Evolutionary conservation across 2,797 vertebrate genomes (phyloP), one percentile per base, ranked within the genome.

Genomic region (Cynodonichthys magdalenae): DNA sequence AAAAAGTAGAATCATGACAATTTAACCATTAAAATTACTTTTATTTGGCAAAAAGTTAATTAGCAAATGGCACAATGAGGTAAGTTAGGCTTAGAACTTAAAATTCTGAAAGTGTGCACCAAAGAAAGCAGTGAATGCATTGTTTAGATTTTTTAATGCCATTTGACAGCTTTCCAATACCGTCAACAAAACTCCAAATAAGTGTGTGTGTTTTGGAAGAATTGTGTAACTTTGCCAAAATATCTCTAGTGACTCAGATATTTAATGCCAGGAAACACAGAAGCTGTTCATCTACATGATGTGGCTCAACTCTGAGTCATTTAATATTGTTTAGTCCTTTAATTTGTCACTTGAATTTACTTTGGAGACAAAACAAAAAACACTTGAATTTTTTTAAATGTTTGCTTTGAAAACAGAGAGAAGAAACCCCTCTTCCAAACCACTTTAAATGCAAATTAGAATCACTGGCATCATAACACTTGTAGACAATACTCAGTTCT

Each of bases 401-500:
- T 60, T 67, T 54, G 14, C 31, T 67, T 61, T 50, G 44, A 11
- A 41, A 68, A 49, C 28, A 5, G 6, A 49, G 45, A 55, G 41
- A 50, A 68, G 44, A 59, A 46, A 42, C 27, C 20, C 17, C 44
- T 60, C 36, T 63, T 48, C 12, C 47, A 57, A 69, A 57, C 47
- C 47, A 69, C 53, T 69, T 62, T 69, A 63, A 69, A 63, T 63
- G 67, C 53, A 69, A 69, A 69, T 69, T 57, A 45, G 59, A 29
- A 52, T 58, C 53, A 44, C 47, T 29, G 56, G 53, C 14, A n/a
- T 24, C 41, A 59, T 29, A n/a, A 45, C 39, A 34, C 19, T 53
- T 55, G 47, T 20, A 29, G 20, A 63, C 19, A 50, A 56, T 24
- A 56, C 39, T 17, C 41, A 63, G 20, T 52, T 45, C 27, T 48